Base-by-base conservation (phyloP, 2,113 vertebrate species). In the Chinchilla lanigera region DNA sequence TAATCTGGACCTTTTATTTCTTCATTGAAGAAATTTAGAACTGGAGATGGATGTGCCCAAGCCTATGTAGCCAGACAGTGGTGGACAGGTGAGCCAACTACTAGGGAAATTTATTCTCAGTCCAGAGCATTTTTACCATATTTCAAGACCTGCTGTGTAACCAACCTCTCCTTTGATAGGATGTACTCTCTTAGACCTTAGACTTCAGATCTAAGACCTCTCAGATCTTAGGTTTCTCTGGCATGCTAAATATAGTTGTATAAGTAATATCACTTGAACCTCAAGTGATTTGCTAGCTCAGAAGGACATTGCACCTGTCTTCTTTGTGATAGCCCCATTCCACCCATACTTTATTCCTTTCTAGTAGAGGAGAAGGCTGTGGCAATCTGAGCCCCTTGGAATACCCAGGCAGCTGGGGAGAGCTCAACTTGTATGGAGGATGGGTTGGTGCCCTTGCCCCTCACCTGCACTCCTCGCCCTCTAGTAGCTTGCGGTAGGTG, bases 401-500 rank as follows among this genome's bases (percentile, higher is more conserved):
- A 63, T 44, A n/a, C 61, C 88, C 24, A 9, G 16, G 63, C 3
- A 73, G 35, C 54, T 54, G 47, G 28, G 19, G 26, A 7, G 35
- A 67, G 56, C 65, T 38, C 67, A 41, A 3, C 47, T 56, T 63
- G 65, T 69, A 41, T 47, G 56, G 60, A 71, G 75, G 83, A 56
- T 41, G 38, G 47, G 65, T 2, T 22, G 52, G 26, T 38, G 7
- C 38, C 4, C n/a, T 35, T 52, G 63, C 65, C 84, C 47, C 98
- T 52, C 77, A 99, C 99, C 99, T 99, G 98, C 0, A 81, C 97
- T 99, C 99, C 97, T 99, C 99, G 91, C 99, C 99, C 65, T 99
- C 99, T 98, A 99, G 98, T 89, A 99, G 98, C 97, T 99, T 99
- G 86, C 98, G 98, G 98, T 99, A 99, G 93, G 98, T 99, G 58